Evolutionary conservation across 2,797 vertebrate species (phyloP), one percentile per base, ranked within the genome.

Genomic region (Pipistrellus kuhlii): DNA sequence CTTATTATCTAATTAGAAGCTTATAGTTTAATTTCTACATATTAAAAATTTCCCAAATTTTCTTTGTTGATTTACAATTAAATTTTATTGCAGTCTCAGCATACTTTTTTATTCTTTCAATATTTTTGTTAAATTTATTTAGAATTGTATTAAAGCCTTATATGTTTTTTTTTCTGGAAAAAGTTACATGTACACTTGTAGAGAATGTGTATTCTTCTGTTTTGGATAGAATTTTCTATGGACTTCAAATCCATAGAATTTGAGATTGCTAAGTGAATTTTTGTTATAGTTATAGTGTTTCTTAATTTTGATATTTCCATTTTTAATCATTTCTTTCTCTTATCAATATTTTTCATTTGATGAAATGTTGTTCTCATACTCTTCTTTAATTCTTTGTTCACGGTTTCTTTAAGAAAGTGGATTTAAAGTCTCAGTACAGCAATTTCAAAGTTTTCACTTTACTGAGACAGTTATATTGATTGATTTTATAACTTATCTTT

Each of bases 151-250:
- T 64, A 41, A 73, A 21, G 32, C 17, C n/a, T 73, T 88, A 66
- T 84, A 25, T 66, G 78, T 3, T 30, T 84, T 92, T 92, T 91
- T 55, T 85, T 23, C 41, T 73, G 62, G 8, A 91, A 55, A 91
- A 80, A 59, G 27, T 68, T 91, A 25, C 27, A 83, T 14, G 18
- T 46, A 72, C 12, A 38, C 25, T 82, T 53, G 62, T 53, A 20
- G 88, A 72, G 21, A 64, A 83, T 48, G 14, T 64, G 30, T n/a
- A 64, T 64, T 64, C 57, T 59, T 59, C 59, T 62, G 13, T 64
- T 64, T 13, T 53, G 78, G 1, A 25, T 88, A 4, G 27, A 35
- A 17, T 77, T 38, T 72, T 93, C 20, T 72, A 72, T 32, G 64
- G 6, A 46, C 3, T 46, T 83, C 5, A 86, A 38, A 83, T 41